phyloP scores from a whole-genome alignment of 2,888 invertebrate species.

The Agrochola macilenta region DNA sequence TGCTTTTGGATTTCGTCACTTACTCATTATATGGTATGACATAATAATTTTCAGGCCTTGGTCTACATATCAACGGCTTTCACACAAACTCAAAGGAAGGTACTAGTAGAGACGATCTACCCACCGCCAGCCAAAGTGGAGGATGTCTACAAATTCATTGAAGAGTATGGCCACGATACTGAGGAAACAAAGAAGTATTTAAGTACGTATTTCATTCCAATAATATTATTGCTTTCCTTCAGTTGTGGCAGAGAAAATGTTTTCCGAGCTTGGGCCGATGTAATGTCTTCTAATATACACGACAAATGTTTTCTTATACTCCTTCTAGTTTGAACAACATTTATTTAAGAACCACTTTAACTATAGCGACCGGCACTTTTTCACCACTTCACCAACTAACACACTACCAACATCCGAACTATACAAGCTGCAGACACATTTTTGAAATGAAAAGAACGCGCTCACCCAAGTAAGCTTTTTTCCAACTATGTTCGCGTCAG shows the following conservation, averaged over 20 bases:
- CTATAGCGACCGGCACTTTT: neutral
- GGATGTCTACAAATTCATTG: conserved; percentile 68
- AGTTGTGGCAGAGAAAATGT: neutral
- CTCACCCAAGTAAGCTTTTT: neutral
- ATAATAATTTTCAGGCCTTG: conserved; percentile 65
- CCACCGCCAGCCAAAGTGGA: conserved; percentile 75
- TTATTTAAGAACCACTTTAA: neutral
- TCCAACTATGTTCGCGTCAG: neutral
- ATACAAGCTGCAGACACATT: neutral
- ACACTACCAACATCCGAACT: neutral
- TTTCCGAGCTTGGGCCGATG: neutral
- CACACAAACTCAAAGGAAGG: conserved; percentile 62
- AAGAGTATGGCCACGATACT: conserved; percentile 55
- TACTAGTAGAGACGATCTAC: conserved; percentile 72
- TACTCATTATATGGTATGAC: neutral
- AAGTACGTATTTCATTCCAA: conserved; percentile 51
- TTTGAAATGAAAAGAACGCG: neutral
- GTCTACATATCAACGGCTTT: conserved; percentile 76
- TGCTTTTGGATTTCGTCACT: neutral
- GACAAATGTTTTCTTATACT: neutral
- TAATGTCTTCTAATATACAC: neutral
- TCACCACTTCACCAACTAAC: neutral
- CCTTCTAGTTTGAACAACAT: neutral
- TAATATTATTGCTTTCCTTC: neutral
- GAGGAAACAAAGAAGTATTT: conserved; percentile 58